phyloP scores from a whole-genome alignment of 2,797 vertebrate species.

The Platalea minor region DNA sequence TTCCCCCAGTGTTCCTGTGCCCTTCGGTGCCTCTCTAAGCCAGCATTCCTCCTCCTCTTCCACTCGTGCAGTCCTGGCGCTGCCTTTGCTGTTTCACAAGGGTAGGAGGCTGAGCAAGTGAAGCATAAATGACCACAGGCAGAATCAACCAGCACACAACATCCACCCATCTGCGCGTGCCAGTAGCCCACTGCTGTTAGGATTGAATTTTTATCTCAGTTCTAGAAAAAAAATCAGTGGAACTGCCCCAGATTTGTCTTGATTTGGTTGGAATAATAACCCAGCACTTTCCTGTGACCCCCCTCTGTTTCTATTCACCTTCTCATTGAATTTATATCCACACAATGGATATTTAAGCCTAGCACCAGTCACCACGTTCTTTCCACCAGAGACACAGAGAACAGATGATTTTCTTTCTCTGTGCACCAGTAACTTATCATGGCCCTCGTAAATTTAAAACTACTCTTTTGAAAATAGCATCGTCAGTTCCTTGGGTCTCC shows the following conservation, averaged over 20 bases:
- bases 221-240: not conserved
- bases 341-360: not conserved
- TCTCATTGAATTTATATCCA: not conserved
- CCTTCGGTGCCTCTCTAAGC: not conserved
- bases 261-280: not conserved
- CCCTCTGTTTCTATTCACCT: not conserved
- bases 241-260: not conserved
- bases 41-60: not conserved
- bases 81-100: not conserved
- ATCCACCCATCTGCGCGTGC: fast-evolving
- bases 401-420: not conserved
- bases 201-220: not conserved
- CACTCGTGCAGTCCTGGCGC: not conserved
- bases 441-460: not conserved
- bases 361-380: not conserved
- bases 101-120: not conserved
- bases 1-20: not conserved
- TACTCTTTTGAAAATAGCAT: not conserved
- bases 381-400: not conserved
- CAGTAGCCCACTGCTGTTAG: not conserved
- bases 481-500: not conserved
- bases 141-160: not conserved
- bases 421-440: not conserved
- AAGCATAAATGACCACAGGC: not conserved
- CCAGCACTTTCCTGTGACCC: not conserved